A percentile compares a stretch with the other conserved stretches of the same genome.
phyloP scores from a whole-genome alignment of 2,113 vertebrate genomes.

The Helogale parvula region DNA sequence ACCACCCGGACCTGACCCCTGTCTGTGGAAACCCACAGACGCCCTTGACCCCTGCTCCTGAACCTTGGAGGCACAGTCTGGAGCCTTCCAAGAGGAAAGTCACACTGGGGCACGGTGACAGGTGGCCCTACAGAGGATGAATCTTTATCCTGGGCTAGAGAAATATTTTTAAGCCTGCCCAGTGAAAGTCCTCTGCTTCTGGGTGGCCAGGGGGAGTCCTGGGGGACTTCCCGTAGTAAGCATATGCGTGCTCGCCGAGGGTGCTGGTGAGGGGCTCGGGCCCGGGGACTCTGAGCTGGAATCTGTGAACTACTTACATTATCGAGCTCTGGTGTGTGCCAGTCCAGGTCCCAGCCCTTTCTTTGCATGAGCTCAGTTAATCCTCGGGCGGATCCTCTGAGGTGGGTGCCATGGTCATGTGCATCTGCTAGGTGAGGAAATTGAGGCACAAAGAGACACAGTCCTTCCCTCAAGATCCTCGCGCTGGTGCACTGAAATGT shows the following conservation, averaged over 20 bases:
- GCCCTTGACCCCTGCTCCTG: neutral
- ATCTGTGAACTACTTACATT: neutral
- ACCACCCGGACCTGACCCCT: neutral
- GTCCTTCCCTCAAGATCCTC: neutral
- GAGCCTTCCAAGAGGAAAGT: neutral
- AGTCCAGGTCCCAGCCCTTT: neutral
- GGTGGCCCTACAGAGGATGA: neutral
- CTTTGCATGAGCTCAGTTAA: neutral
- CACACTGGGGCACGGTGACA: neutral
- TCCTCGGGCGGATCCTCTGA: rapidly evolving
- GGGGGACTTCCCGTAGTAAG: no score
- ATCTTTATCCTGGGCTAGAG: neutral
- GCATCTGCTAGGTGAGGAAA: neutral
- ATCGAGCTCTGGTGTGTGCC: rapidly evolving
- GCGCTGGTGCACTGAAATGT: neutral
- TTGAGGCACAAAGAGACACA: neutral
- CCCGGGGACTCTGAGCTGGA: no score
- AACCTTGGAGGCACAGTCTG: neutral
- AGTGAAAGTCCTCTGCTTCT: neutral
- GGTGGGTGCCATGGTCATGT: rapidly evolving
- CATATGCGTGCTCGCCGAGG: neutral
- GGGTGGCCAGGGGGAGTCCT: neutral
- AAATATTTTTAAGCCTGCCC: neutral
- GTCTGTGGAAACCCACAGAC: neutral
- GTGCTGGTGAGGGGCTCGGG: neutral